Percentiles rank a stretch among this genome's conserved stretches.
phyloP scores from a whole-genome alignment of 2,797 vertebrate species.

The Neomorphus geoffroyi region DNA sequence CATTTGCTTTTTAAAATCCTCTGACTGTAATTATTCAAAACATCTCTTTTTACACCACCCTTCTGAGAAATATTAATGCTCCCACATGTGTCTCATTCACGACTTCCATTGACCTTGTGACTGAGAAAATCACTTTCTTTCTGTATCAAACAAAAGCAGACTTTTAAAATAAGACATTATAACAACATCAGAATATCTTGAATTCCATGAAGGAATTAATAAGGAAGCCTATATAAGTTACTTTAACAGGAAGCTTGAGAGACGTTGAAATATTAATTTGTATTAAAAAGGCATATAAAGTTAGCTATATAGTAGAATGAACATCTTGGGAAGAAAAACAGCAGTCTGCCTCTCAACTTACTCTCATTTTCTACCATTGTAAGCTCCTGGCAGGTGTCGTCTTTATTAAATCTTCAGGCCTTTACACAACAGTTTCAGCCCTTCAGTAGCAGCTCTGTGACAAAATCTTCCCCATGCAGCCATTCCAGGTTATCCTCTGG shows the following conservation, averaged over 20 bases:
- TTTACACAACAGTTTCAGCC: not conserved
- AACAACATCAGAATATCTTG: not conserved
- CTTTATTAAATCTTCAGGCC: not conserved
- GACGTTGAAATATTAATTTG: not conserved
- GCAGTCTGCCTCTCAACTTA: not conserved
- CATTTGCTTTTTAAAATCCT: not conserved
- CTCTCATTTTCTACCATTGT: not conserved
- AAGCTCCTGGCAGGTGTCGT: not conserved
- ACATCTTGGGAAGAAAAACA: not conserved
- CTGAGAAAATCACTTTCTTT: conserved; percentile 10
- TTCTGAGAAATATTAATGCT: conserved; percentile 6
- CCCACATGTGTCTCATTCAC: not conserved
- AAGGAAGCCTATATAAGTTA: not conserved
- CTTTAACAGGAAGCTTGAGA: conserved; percentile 9
- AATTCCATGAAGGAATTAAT: not conserved
- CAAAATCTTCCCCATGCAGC: not conserved
- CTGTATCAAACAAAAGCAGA: not conserved
- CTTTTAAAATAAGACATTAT: not conserved
- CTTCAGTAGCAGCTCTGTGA: not conserved
- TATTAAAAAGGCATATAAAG: not conserved
- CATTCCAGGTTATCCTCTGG: not conserved
- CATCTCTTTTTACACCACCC: not conserved
- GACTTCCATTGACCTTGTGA: conserved; percentile 3
- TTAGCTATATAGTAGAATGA: not conserved
- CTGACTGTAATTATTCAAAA: not conserved